Base-by-base conservation (phyloP, 2,888 invertebrate genomes). In the Congeria kusceri region DNA sequence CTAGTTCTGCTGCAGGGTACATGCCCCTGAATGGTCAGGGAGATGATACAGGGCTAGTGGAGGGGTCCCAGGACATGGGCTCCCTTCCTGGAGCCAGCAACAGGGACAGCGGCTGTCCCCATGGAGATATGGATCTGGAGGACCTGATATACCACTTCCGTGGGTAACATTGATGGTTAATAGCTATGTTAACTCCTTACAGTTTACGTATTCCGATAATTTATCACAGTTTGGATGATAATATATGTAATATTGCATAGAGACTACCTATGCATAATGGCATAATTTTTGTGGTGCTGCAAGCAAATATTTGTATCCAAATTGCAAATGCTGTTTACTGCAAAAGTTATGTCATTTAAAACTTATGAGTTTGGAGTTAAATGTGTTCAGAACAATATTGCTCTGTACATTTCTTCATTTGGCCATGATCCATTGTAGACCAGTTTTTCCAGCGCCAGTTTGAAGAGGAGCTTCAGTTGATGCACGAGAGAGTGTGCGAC, bases 131-230 rank as follows among this genome's bases (percentile, higher is more conserved):
- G 73, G 85, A 87, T 64, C 59, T 87, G 57, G 88, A 88, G 20
- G 86, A 87, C 59, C 79, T 89, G 11, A 77, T 89, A 9, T 86
- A 80, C 73, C 88, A 88, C 64, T 89, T 89, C 79, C 85, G 89
- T 88, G 84, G 71, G 77, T 71, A 61, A 13, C 23, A 28, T 25
- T 20, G 18, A 20, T 58, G 15, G 27, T 58, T 4, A 28, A 58
- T 7, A 58, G 5, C n/a, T n/a, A n/a, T n/a, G n/a, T n/a, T n/a
- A n/a, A n/a, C n/a, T n/a, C n/a, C n/a, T n/a, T n/a, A n/a, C n/a
- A n/a, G n/a, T n/a, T n/a, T n/a, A n/a, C n/a, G n/a, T n/a, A n/a
- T n/a, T n/a, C n/a, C n/a, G n/a, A n/a, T n/a, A n/a, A n/a, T n/a
- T n/a, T n/a, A n/a, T n/a, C n/a, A n/a, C n/a, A n/a, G n/a, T n/a